phyloP scores from a whole-genome alignment of 1,140 invertebrate genomes.

The Drosophila arawakana region DNA sequence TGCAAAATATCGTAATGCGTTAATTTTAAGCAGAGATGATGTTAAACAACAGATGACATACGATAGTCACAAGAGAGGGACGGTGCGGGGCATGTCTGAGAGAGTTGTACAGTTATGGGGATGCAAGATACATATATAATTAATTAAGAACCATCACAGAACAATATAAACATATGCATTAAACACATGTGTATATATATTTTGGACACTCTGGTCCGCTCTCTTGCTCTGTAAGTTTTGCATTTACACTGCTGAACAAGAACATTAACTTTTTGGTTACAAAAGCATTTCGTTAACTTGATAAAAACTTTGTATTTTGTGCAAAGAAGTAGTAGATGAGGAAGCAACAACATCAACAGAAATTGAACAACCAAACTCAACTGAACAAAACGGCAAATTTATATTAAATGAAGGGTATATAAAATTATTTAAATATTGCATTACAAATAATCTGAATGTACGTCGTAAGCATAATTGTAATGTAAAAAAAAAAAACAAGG shows the following conservation, averaged over 20 bases:
- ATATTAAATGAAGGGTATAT: slow-evolving; percentile 56
- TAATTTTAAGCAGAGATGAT: slow-evolving; percentile 15
- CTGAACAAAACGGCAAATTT: slow-evolving; percentile 59
- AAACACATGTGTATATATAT: background rate
- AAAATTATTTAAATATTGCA: slow-evolving; percentile 58
- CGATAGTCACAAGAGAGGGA: background rate
- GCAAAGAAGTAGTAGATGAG: slow-evolving; percentile 7
- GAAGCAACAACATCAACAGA: slow-evolving; percentile 10
- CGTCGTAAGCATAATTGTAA: slow-evolving; percentile 61
- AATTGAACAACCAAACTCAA: slow-evolving; percentile 49
- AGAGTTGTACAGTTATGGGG: slow-evolving; percentile 6
- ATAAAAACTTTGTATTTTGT: background rate
- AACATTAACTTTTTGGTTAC: slow-evolving; percentile 23
- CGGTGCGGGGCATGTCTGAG: background rate
- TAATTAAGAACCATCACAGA: background rate
- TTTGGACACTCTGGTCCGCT: background rate
- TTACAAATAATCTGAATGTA: slow-evolving; percentile 46
- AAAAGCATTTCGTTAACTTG: slow-evolving; percentile 33
- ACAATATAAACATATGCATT: background rate
- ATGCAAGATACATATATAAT: background rate
- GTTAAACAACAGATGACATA: slow-evolving; percentile 17
- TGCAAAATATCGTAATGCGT: slow-evolving; percentile 15
- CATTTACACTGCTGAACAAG: slow-evolving; percentile 39
- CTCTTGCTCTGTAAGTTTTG: slow-evolving; percentile 30
- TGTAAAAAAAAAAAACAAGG: slow-evolving; percentile 51